Conservation (phyloP, 1,140 invertebrate genomes). For the Agrypnia vestita region DNA sequence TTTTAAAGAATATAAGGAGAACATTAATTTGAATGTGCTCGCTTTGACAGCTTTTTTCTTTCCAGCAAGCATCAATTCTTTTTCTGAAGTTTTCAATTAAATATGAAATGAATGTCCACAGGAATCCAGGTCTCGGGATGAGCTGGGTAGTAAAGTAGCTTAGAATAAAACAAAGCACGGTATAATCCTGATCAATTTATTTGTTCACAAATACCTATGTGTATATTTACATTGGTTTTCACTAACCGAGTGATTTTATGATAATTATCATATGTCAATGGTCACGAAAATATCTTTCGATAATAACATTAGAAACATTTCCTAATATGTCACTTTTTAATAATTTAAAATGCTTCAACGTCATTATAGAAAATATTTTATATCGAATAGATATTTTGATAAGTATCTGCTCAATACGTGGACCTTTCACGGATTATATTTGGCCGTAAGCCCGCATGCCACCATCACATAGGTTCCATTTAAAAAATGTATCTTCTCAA, state of each 20-base stretch:
- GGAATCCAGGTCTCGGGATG: too few species aligned
- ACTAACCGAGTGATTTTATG: slow-evolving; percentile 61
- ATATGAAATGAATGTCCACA: too few species aligned
- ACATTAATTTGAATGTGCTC: too few species aligned
- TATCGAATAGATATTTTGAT: slow-evolving; percentile 22
- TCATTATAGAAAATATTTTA: slow-evolving; percentile 38
- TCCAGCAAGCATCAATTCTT: too few species aligned
- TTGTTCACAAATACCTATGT: slow-evolving; percentile 61
- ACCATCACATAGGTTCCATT: slow-evolving; percentile 33
- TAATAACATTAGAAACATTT: slow-evolving; percentile 52
- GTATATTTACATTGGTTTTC: slow-evolving; percentile 62
- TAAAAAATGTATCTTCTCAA: slow-evolving; percentile 54
- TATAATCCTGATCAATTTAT: slow-evolving; percentile 61
- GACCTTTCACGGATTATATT: slow-evolving; percentile 6
- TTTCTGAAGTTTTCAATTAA: too few species aligned
- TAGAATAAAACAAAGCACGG: slow-evolving; percentile 34
- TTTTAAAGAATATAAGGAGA: too few species aligned
- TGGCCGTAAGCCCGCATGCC: slow-evolving; percentile 26
- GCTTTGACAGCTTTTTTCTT: too few species aligned
- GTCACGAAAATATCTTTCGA: slow-evolving; percentile 49
- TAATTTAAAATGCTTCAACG: slow-evolving; percentile 50
- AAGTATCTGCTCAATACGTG: slow-evolving; percentile 22
- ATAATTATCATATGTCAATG: slow-evolving; percentile 59
- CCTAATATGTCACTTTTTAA: slow-evolving; percentile 7
- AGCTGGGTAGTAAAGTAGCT: too few species aligned